phyloP scores from a whole-genome alignment of 2,888 invertebrate species.

The Pimpla rufipes region DNA sequence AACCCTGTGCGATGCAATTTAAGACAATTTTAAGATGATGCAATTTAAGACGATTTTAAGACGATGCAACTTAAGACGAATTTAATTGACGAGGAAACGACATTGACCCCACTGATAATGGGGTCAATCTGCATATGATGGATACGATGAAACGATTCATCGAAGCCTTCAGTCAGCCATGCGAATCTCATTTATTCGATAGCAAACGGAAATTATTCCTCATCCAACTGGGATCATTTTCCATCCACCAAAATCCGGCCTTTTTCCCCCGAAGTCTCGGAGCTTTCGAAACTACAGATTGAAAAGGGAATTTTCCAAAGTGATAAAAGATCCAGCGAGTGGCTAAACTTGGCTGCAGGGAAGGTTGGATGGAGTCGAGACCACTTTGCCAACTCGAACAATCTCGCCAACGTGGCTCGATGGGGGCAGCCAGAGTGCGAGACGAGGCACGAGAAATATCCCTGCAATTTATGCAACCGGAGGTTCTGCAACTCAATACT shows the following conservation, averaged over 20 bases:
- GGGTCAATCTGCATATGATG: neutral
- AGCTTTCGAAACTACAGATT: neutral
- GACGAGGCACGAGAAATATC: conserved; percentile 1
- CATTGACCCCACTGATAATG: neutral
- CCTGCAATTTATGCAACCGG: conserved; percentile 22
- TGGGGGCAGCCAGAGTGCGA: conserved; percentile 16
- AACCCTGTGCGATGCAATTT: neutral
- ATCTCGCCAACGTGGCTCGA: conserved; percentile 11
- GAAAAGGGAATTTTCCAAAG: conserved; percentile 24
- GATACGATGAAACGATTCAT: neutral
- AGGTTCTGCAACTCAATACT: neutral
- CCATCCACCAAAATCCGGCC: neutral
- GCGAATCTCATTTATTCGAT: neutral
- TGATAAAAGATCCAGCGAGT: conserved; percentile 29
- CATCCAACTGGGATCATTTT: too few species aligned
- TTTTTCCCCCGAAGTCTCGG: neutral
- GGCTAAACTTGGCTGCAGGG: conserved; percentile 10
- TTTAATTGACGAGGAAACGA: neutral
- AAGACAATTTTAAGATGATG: too few species aligned
- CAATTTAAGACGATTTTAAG: too few species aligned
- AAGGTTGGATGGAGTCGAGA: conserved; percentile 42
- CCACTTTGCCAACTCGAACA: conserved; percentile 51
- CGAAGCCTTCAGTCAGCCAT: neutral
- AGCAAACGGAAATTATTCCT: too few species aligned
- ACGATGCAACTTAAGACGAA: too few species aligned